phyloP scores from a whole-genome alignment of 2,888 invertebrate species.

The Monochamus alternatus region DNA sequence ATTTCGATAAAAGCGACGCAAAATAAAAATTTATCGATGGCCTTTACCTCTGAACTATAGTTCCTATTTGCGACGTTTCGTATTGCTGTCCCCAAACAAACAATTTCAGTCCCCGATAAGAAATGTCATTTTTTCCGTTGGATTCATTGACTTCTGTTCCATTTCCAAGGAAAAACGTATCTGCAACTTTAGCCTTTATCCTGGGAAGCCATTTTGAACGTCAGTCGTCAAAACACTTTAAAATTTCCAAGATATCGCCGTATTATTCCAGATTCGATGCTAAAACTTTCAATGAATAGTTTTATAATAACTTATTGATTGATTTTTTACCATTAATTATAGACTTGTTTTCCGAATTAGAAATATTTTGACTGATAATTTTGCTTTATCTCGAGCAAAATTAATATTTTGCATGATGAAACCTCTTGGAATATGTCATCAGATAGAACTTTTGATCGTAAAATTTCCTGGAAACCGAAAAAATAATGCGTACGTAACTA shows the following conservation, averaged over 20 bases:
- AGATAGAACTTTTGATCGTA: slow-evolving; percentile 28
- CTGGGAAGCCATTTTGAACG: slow-evolving; percentile 30
- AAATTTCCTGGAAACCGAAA: slow-evolving; percentile 16
- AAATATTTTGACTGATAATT: slow-evolving; percentile 32
- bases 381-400: slow-evolving; percentile 32
- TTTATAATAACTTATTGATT: slow-evolving; percentile 7
- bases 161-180: slow-evolving; percentile 37
- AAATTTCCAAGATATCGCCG: slow-evolving; percentile 12
- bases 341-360: slow-evolving; percentile 28
- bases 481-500: slow-evolving; percentile 10
- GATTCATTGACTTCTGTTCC: slow-evolving; percentile 41
- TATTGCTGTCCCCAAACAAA: not conserved
- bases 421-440: slow-evolving; percentile 38
- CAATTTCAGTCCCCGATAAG: slow-evolving; percentile 17
- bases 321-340: slow-evolving; percentile 31
- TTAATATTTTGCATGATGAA: slow-evolving; percentile 48
- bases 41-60: not conserved
- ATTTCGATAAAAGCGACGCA: slow-evolving; percentile 4
- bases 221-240: slow-evolving; percentile 7
- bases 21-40: slow-evolving; percentile 13
- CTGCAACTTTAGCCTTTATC: slow-evolving; percentile 36
- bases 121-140: slow-evolving; percentile 21
- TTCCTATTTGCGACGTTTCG: not conserved
- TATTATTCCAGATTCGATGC: not conserved
- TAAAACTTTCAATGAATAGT: not conserved